Conservation (phyloP, 2,797 vertebrate species). For the Catostomus latipinnis region DNA sequence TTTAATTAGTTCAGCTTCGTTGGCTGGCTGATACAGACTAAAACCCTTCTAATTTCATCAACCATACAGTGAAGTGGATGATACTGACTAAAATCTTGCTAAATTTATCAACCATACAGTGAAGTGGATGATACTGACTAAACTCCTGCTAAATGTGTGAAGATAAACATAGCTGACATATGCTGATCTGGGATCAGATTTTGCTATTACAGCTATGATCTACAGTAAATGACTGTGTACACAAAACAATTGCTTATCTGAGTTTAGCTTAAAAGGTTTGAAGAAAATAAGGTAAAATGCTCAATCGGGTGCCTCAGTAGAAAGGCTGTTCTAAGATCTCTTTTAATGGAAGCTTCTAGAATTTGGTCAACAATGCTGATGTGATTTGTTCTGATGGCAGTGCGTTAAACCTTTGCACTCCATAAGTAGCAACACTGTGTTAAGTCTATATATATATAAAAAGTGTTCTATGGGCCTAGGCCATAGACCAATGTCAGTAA, state of each 20-base stretch:
- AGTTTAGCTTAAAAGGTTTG: not conserved
- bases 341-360: not conserved
- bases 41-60: conserved; percentile 48
- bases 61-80: not conserved
- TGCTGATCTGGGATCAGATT: conserved; percentile 22
- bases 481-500: conserved; percentile 12
- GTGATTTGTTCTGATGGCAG: not conserved
- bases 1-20: conserved; percentile 48
- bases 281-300: not conserved
- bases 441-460: not conserved
- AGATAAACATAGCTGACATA: conserved; percentile 23
- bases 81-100: too few relatives aligned
- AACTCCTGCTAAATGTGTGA: not conserved
- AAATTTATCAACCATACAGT: conserved; percentile 8
- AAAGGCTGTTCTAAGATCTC: not conserved
- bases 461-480: not conserved
- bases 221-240: not conserved
- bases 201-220: conserved; percentile 1
- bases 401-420: conserved; percentile 31
- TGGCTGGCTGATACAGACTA: conserved; percentile 47
- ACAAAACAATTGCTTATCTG: not conserved
- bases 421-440: not conserved
- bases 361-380: not conserved
- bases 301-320: not conserved
- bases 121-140: too few relatives aligned